phyloP scores from a whole-genome alignment of 2,797 vertebrate genomes.

The Ceryle rudis region DNA sequence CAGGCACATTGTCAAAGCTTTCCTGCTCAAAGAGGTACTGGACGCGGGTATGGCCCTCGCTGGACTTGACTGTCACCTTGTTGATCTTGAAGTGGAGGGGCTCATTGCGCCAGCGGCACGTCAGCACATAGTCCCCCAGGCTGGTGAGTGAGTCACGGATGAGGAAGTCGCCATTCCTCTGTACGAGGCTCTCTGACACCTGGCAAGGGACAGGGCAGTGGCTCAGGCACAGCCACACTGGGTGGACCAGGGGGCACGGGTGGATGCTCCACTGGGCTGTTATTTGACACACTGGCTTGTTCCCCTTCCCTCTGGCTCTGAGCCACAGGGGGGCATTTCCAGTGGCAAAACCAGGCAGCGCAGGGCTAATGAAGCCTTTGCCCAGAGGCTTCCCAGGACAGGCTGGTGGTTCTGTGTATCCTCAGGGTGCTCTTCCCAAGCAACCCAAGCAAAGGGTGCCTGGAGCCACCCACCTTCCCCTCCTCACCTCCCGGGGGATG shows the following conservation, averaged over 20 bases:
- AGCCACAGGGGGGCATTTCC: neutral
- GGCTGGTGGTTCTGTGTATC: neutral
- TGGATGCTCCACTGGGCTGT: neutral
- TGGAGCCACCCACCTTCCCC: neutral
- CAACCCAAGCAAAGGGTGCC: neutral
- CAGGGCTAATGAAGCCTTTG: neutral
- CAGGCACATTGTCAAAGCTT: constrained; percentile 92
- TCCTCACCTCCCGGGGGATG: constrained; percentile 92
- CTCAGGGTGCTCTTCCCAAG: neutral
- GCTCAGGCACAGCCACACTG: neutral
- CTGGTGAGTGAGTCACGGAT: constrained; percentile 94
- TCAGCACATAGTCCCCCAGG: constrained; percentile 92
- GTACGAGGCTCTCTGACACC: constrained; percentile 93
- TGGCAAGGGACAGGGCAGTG: constrained; percentile 37
- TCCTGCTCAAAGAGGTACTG: constrained; percentile 94
- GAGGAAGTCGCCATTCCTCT: constrained; percentile 93
- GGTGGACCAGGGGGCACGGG: neutral
- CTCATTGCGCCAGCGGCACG: constrained; percentile 93
- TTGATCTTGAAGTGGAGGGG: constrained; percentile 94
- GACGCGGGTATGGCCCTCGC: constrained; percentile 85
- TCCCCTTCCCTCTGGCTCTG: neutral
- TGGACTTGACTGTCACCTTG: constrained; percentile 94
- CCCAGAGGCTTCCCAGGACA: neutral
- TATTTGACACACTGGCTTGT: neutral
- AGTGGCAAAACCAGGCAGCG: neutral